Base-by-base conservation (phyloP, 2,113 vertebrate species). In the Numenius arquata region DNA sequence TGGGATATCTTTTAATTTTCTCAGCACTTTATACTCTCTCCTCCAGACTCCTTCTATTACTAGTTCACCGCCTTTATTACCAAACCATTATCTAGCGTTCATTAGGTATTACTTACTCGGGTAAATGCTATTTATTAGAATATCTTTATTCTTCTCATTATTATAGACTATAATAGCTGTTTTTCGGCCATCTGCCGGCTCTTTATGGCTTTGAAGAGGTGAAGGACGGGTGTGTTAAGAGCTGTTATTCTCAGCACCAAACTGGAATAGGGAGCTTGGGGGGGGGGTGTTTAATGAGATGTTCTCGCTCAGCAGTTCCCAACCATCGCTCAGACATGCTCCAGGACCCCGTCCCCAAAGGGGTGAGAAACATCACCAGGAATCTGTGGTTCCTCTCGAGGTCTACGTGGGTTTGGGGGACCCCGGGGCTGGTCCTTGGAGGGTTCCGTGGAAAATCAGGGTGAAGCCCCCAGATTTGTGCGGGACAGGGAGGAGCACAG, bases 401-500 rank as follows among this genome's bases (percentile, higher is more conserved):
- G 13, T 50, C 29, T 50, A 2, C 1, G 0, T 11, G 34, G 30
- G 19, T 70, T 73, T 34, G 68, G n/a, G 45, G 34, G 67, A 38
- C 3, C 4, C 6, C 14, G 17, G 40, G 13, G 1, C 19, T 12
- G 17, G 3, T 48, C 8, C 29, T 81, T 15, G 9, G 12, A 36
- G 47, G 15, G 17, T 19, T 6, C n/a, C 0, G 0, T 32, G 41
- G 36, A 65, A 92, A 85, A 55, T 19, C 22, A 16, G 15, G 12
- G 7, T 21, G 61, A 63, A 43, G 12, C 9, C 17, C 45, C 16
- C 15, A 22, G 43, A 11, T 70, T 23, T 27, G 12, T 29, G 53
- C 34, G 15, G 26, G 34, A 40, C 61, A 41, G 18, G 22, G 25
- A 48, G 47, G 11, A 71, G 56, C 41, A 12, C 8, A 15, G 38